These are phyloP conservation scores for Cygnus atratus DNA, from an alignment of 2,113 vertebrate genomes.

Conservation along the genomic window DNA sequence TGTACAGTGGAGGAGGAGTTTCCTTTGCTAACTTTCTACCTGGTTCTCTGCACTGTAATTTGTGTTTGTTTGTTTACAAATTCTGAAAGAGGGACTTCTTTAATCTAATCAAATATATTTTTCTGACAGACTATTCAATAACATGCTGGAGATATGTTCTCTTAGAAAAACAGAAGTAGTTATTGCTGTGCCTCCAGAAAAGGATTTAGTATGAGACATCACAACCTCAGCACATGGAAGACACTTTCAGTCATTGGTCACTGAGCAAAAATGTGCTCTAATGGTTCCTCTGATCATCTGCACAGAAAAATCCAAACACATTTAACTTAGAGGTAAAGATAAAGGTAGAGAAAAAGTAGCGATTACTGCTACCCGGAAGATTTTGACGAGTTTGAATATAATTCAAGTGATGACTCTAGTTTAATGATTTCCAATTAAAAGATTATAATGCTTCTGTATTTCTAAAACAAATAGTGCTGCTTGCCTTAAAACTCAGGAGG, in stretches of 20 bases:
- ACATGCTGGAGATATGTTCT: not conserved
- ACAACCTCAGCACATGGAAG: not conserved
- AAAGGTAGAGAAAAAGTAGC: not conserved
- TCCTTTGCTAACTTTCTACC: not conserved
- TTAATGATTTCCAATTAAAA: not conserved
- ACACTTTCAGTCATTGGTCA: not conserved
- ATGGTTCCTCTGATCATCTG: not conserved
- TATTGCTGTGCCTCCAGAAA: not conserved
- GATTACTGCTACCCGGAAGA: not conserved
- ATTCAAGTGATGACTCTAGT: not conserved
- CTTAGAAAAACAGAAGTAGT: not conserved
- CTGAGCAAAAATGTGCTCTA: not conserved
- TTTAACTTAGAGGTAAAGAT: not conserved
- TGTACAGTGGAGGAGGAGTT: not conserved
- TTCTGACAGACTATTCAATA: not conserved
- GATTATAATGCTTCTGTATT: not conserved
- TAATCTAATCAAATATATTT: not conserved
- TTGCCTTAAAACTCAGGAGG: not conserved
- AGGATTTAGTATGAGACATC: not conserved
- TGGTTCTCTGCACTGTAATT: not conserved
- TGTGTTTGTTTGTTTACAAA: not conserved
- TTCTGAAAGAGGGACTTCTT: not conserved
- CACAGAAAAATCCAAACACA: not conserved
- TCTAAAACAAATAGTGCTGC: not conserved
- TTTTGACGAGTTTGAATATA: not conserved